Percentiles rank a stretch among this genome's conserved stretches.
Conservation (phyloP, 2,113 vertebrate species). For the Potamarius usumacintae region DNA sequence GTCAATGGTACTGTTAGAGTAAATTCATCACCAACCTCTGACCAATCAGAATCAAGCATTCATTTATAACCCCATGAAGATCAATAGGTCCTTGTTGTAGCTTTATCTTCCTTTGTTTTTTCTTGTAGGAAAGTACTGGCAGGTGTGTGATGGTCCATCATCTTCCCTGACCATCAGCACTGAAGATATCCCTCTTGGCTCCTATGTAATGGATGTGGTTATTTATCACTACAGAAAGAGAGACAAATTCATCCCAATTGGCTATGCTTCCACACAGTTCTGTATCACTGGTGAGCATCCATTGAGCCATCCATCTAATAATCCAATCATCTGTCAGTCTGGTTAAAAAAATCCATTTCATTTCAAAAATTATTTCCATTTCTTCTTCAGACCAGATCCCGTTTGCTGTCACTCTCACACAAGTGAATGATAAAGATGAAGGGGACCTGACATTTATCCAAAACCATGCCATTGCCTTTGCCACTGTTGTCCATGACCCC, state of each 20-base stretch:
- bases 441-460: slow-evolving; percentile 77
- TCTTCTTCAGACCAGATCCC: slow-evolving; percentile 85
- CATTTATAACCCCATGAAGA: background rate
- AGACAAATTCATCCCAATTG: slow-evolving; percentile 86
- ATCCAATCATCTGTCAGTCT: background rate
- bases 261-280: slow-evolving; percentile 79
- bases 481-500: slow-evolving; percentile 86
- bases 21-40: background rate
- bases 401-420: slow-evolving; percentile 81
- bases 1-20: background rate
- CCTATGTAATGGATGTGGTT: slow-evolving; percentile 86
- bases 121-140: slow-evolving; percentile 84
- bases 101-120: background rate
- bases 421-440: slow-evolving; percentile 73
- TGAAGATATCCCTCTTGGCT: slow-evolving; percentile 76
- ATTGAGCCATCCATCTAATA: background rate
- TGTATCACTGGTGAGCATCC: slow-evolving; percentile 78
- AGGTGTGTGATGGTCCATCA: slow-evolving; percentile 81
- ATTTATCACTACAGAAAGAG: slow-evolving; percentile 86
- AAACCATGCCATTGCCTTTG: slow-evolving; percentile 85
- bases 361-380: background rate
- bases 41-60: background rate
- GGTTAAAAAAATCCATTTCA: background rate
- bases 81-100: background rate
- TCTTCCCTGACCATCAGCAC: slow-evolving; percentile 83